Evolutionary conservation across 1,140 invertebrate species (phyloP).

Genomic region (Chymomyza costata): DNA sequence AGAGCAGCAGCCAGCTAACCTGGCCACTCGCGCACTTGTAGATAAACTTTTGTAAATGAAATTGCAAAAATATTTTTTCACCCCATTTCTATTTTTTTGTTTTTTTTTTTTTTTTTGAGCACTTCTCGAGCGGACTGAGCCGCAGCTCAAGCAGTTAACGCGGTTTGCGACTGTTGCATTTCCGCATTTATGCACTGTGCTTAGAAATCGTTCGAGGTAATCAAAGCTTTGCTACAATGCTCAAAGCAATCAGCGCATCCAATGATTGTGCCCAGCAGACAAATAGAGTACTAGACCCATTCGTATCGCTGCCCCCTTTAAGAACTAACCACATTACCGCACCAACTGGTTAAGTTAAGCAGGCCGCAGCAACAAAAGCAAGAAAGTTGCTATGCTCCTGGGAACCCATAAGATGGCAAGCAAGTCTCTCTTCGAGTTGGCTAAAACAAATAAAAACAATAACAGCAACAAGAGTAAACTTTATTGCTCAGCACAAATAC

Average conservation of each 20-base stretch:
- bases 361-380: no score
- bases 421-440: no score
- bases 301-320: no score
- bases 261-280: background rate
- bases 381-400: no score
- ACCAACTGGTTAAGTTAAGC: no score
- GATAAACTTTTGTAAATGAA: conserved; percentile 72
- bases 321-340: no score
- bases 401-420: no score
- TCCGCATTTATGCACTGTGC: conserved; percentile 41
- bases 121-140: no score
- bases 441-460: conserved; percentile 54
- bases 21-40: conserved; percentile 53
- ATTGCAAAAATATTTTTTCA: conserved; percentile 56
- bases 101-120: no score
- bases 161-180: conserved; percentile 68
- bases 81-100: conserved; percentile 8
- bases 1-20: conserved; percentile 18
- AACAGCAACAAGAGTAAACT: conserved; percentile 40
- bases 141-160: conserved; percentile 66
- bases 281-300: no score
- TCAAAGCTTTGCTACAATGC: conserved; percentile 61
- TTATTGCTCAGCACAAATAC: conserved; percentile 20
- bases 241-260: conserved; percentile 33
- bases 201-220: conserved; percentile 66